These are phyloP conservation scores for Hiodon alosoides DNA, from an alignment of 2,113 vertebrate genomes.

Conservation along the genomic window DNA sequence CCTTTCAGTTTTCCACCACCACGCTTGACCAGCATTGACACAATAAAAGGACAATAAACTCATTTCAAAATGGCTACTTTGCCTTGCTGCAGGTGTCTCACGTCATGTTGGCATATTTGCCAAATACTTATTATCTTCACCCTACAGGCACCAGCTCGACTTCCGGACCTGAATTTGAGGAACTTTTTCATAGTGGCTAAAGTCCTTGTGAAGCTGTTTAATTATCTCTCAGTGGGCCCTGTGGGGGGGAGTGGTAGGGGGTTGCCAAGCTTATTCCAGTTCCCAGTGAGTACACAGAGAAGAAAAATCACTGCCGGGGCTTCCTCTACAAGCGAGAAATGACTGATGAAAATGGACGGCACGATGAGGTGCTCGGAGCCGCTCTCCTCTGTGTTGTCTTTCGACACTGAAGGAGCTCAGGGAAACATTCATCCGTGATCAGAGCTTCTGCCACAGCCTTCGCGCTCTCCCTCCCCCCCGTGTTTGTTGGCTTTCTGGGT, in stretches of 20 bases:
- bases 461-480: background rate
- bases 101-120: background rate
- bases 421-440: background rate
- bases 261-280: background rate
- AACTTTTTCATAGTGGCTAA: too few species aligned
- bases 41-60: background rate
- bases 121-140: background rate
- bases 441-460: background rate
- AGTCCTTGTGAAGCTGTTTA: too few species aligned
- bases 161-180: background rate
- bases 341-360: background rate
- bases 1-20: background rate
- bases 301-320: constrained; percentile 10
- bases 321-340: background rate
- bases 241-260: background rate
- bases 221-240: background rate
- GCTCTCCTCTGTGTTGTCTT: background rate
- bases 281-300: background rate
- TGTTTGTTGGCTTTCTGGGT: background rate
- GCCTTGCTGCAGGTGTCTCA: background rate
- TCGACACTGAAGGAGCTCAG: background rate
- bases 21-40: background rate
- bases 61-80: background rate
- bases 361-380: background rate
- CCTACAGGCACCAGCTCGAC: background rate